Conservation (phyloP, 2,888 invertebrate genomes). For the Drosophila colorata region DNA sequence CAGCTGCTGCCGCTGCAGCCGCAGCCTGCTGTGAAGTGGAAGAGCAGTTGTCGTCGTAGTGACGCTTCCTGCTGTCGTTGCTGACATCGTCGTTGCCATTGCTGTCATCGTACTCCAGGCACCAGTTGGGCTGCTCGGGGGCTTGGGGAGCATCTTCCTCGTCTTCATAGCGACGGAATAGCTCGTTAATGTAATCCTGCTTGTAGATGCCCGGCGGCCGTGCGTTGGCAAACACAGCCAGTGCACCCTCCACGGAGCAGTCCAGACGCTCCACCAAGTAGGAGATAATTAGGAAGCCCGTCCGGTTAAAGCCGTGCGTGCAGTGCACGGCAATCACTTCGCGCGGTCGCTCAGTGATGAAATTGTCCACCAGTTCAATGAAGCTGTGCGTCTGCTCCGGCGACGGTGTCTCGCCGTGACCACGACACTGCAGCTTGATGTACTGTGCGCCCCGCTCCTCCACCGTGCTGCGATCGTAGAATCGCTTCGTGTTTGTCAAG, state of each 20-base stretch:
- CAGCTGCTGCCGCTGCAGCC: constrained; percentile 32
- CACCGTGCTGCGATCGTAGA: constrained; percentile 94
- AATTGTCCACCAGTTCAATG: constrained; percentile 91
- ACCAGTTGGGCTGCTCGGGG: constrained; percentile 95
- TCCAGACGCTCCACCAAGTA: constrained; percentile 95
- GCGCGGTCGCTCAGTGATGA: constrained; percentile 92
- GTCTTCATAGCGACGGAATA: constrained; percentile 92
- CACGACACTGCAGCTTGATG: constrained; percentile 94
- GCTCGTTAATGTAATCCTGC: constrained; percentile 95
- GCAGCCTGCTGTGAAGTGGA: constrained; percentile 71
- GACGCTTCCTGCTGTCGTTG: constrained; percentile 58
- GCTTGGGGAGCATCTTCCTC: constrained; percentile 90
- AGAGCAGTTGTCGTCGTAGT: constrained; percentile 62
- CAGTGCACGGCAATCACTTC: constrained; percentile 92
- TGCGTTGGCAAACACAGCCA: constrained; percentile 89
- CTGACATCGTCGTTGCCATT: constrained; percentile 85
- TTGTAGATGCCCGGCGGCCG: constrained; percentile 99
- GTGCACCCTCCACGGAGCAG: constrained; percentile 93
- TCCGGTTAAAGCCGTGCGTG: constrained; percentile 99
- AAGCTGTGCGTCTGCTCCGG: constrained; percentile 93
- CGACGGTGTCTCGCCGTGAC: constrained; percentile 97
- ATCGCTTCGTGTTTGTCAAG: constrained; percentile 96
- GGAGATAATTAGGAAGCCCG: constrained; percentile 96
- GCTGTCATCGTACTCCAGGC: constrained; percentile 87
- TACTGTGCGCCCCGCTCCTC: constrained; percentile 92